Base-by-base conservation (phyloP, 2,888 invertebrate genomes). In the Mythimna loreyi region DNA sequence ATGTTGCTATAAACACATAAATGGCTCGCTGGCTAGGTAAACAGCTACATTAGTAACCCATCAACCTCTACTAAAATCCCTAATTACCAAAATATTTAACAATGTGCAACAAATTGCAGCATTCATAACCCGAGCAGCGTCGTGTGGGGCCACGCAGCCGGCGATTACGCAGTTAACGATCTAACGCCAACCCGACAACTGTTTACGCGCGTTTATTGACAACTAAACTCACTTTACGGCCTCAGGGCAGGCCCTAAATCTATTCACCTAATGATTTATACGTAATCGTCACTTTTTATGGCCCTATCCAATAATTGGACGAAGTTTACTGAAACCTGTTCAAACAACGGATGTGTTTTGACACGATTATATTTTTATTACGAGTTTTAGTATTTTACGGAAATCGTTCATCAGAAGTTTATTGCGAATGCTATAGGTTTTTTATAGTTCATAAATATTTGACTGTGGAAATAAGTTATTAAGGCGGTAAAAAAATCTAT, bases 191-290 rank as follows among this genome's bases (percentile, higher is more conserved):
- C 85, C 81, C 85, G 72, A 86, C 90, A 88, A 89, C 89, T 87
- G 89, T 92, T 92, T 88, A 91, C 88, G 86, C 86, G 81, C 85
- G 86, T 92, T 92, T 92, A 92, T 92, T 86, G 92, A 90, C 90
- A 89, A 90, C 89, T 88, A 89, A 90, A 90, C 86, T 84, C 82
- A 86, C 80, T 92, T 92, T 91, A 92, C 82, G 78, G 88, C 89
- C 85, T 75, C 75, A 67, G 80, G 85, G 81, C 81, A 85, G 80
- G 82, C 84, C 88, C 87, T 90, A 88, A 92, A 92, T 91, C 88
- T 90, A 90, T 91, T 92, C 89, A 89, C 88, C 88, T 86, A 87
- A 90, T 91, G 92, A 91, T 91, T 91, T 90, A 90, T 90, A 82
- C 81, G 80, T 78, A 85, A 86, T 88, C 84, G 75, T 74, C 78